These are phyloP conservation scores for Arge pagana DNA, from an alignment of 2,888 invertebrate genomes.

Conservation along the genomic window DNA sequence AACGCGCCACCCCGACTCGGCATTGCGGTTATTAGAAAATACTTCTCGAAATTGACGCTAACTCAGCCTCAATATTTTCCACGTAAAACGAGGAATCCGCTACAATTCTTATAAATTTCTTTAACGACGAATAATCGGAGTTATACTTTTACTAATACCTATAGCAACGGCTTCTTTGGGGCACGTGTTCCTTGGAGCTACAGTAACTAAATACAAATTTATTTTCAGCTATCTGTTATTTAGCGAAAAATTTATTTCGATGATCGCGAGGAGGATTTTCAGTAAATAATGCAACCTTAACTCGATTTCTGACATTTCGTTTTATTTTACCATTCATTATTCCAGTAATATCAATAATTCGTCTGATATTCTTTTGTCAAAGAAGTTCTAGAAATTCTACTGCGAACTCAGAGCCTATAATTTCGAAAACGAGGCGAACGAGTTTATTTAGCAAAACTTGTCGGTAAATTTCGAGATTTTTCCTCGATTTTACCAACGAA, in stretches of 20 bases:
- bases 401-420: too few relatives aligned
- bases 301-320: constrained; percentile 77
- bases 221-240: constrained; percentile 72
- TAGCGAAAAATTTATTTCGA: constrained; percentile 67
- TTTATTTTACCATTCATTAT: constrained; percentile 75
- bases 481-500: too few relatives aligned
- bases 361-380: constrained; percentile 69
- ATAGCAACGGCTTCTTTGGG: constrained; percentile 79
- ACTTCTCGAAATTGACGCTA: constrained; percentile 66
- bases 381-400: constrained; percentile 71
- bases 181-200: constrained; percentile 78
- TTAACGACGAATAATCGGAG: constrained; percentile 69
- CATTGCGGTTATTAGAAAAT: constrained; percentile 58
- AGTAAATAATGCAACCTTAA: constrained; percentile 74
- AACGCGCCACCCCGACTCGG: constrained; percentile 52
- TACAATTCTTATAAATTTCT: constrained; percentile 67
- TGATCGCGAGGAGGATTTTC: constrained; percentile 80
- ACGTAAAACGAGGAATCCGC: constrained; percentile 70
- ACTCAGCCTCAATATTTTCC: constrained; percentile 75
- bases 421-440: too few relatives aligned
- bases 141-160: constrained; percentile 68
- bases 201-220: constrained; percentile 85
- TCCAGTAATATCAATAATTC: constrained; percentile 65
- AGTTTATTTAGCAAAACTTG: too few relatives aligned
- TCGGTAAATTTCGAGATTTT: too few relatives aligned